phyloP scores from a whole-genome alignment of 2,797 vertebrate species.

The Malurus leucopterus region DNA sequence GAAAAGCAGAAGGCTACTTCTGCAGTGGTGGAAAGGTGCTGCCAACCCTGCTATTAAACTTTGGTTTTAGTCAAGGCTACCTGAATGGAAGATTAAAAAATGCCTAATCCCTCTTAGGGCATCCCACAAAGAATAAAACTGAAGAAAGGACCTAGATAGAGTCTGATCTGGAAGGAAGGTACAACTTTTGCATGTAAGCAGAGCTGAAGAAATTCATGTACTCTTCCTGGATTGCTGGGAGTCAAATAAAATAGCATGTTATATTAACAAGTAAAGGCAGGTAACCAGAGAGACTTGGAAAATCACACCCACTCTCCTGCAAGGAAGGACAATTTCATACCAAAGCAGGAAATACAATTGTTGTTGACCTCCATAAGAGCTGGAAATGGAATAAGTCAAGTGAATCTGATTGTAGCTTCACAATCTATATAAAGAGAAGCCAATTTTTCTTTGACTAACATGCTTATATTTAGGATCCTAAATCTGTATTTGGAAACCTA shows the following conservation, averaged over 20 bases:
- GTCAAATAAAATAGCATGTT: not conserved
- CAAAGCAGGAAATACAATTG: constrained; percentile 11
- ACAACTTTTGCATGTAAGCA: not conserved
- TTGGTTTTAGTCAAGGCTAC: not conserved
- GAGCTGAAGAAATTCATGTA: not conserved
- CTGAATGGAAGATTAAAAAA: not conserved
- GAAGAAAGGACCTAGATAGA: not conserved
- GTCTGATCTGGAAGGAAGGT: not conserved
- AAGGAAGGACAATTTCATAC: constrained; percentile 4
- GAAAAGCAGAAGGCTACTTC: not conserved
- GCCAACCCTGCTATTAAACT: not conserved
- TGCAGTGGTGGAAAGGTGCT: not conserved
- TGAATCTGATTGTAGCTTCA: constrained; percentile 26
- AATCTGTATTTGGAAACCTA: constrained; percentile 45
- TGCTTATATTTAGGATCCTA: constrained; percentile 50
- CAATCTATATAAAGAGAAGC: constrained; percentile 20
- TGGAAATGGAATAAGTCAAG: constrained; percentile 39
- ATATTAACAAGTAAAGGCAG: not conserved
- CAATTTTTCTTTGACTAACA: constrained; percentile 19
- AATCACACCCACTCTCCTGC: constrained; percentile 7
- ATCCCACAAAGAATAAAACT: not conserved
- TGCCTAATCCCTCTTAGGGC: not conserved
- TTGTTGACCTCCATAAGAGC: constrained; percentile 3
- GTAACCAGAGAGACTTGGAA: not conserved
- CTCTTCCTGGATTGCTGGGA: not conserved